Conservation (phyloP, 1,140 invertebrate genomes). For the Catajapyx aquilonaris region DNA sequence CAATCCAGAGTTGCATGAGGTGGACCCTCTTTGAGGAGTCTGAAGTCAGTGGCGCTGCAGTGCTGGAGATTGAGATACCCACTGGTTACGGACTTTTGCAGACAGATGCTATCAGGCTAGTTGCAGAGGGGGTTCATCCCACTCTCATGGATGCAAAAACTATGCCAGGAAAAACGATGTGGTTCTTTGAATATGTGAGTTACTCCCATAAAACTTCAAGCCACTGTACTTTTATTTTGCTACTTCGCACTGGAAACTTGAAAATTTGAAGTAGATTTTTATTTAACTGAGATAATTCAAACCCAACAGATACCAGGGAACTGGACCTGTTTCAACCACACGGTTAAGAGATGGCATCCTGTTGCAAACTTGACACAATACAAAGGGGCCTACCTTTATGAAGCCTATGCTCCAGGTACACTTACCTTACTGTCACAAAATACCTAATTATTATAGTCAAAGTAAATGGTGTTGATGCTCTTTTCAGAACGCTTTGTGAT, state of each 20-base stretch:
- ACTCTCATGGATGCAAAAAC: conserved; percentile 17
- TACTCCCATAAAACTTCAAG: background rate
- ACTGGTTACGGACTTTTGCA: conserved; percentile 33
- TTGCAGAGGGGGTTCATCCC: conserved; percentile 16
- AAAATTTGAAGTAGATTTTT: background rate
- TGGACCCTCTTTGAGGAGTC: conserved; percentile 39
- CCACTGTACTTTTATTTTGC: background rate
- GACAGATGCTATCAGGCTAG: conserved; percentile 25
- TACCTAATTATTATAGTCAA: background rate
- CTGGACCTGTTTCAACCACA: conserved; percentile 25
- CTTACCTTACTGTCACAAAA: background rate
- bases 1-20: conserved; percentile 25
- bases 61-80: conserved; percentile 32
- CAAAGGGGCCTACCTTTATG: conserved; percentile 31
- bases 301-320: conserved; percentile 19
- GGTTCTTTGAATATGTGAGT: conserved; percentile 25
- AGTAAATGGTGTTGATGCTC: conserved; percentile 1
- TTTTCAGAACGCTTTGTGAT: conserved; percentile 32
- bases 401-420: conserved; percentile 33
- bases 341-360: conserved; percentile 31
- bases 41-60: conserved; percentile 23
- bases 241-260: background rate
- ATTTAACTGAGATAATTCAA: background rate
- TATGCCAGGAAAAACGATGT: conserved; percentile 18
- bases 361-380: conserved; percentile 33